Evolutionary conservation across 2,888 invertebrate genomes (phyloP), one percentile per base, ranked within the genome.

Genomic region (Agelastica alni): DNA sequence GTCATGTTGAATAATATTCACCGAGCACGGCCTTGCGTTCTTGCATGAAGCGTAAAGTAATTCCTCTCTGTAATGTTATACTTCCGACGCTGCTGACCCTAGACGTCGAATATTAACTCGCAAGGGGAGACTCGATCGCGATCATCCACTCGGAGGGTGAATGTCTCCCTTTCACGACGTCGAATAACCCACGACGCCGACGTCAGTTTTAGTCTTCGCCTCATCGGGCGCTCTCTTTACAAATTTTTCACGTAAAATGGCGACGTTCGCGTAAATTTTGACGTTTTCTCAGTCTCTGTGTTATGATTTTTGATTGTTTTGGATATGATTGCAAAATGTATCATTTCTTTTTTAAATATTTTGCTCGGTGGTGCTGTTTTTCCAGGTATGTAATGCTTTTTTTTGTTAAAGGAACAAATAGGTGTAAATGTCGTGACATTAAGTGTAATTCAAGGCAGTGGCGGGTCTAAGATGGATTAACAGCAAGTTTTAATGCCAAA

Each of bases 121-220:
- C 30, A 47, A 47, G 37, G 47, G 47, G 47, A 46, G 16, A 43
- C 28, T 18, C 41, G 30, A 36, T 26, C 26, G 13, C 13, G 36
- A 7, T 14, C 6, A 30, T 47, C 37, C 37, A 41, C 41, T 49
- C 10, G 41, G 41, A 49, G 49, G 49, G 49, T 49, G 49, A 49
- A 49, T 28, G 49, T 49, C 49, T 49, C 49, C 42, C 49, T 32
- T 22, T 42, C 39, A 30, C 32, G 18, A 31, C 36, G 41, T 41
- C 45, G 45, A 32, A 30, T 30, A n/a, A n/a, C 31, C 13, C 49
- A 49, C 31, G 49, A 49, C 49, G 49, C 49, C 49, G 49, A 49
- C 49, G 49, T 41, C 41, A 39, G 41, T 49, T 49, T 42, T 17
- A 22, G 22, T 42, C 14, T 20, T 32, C 31, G n/a, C 17, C 32